Evolutionary conservation across 2,888 invertebrate genomes (phyloP), one percentile per base, ranked within the genome.

Genomic region (Itoplectis maculator): DNA sequence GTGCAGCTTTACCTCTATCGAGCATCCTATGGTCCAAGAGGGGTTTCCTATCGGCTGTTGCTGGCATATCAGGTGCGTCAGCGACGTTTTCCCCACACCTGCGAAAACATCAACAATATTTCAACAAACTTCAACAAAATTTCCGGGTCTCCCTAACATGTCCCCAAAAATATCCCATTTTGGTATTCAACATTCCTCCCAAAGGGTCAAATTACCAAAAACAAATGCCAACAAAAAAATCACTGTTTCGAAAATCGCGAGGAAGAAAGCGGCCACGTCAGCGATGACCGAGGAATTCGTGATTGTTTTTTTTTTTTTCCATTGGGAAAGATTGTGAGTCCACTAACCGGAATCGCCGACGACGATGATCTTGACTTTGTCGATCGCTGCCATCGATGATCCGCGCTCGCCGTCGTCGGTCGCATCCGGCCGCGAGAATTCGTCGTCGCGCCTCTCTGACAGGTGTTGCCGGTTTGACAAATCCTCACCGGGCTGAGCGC

Each of bases 1-100:
- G 91, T 99, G 99, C 66, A 99, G 94, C 94, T 98, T 98, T 0
- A 99, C 98, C 94, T 99, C 99, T 0, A 99, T 97, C 0, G 98
- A 97, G 92, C 98, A 98, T 1, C 99, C 99, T 51, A 99, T 97
- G 0, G 99, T 99, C 97, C 98, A 99, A 74, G 97, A 96, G 0
- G 98, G 98, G 81, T 97, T 97, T 73, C 95, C 94, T 3, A 98
- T 95, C 0, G 97, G 96, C 91, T 98, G 96, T 90, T 96, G 97
- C 89, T 98, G 96, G 73, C 98, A 97, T 87, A 99, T 96, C 81
- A 99, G 93, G 93, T 99, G 97, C 0, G 98, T 97, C 63, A 99
- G 94, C 0, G 98, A 98, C 4, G 99, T 98, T 94, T 99, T 99
- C 20, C 99, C 99, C 83, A 99, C 99, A 82, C 99, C 99, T 96